Base-by-base conservation (phyloP, 30 jellyfish, hydroid and myxozoan species). In the Turritopsis dohrnii region DNA sequence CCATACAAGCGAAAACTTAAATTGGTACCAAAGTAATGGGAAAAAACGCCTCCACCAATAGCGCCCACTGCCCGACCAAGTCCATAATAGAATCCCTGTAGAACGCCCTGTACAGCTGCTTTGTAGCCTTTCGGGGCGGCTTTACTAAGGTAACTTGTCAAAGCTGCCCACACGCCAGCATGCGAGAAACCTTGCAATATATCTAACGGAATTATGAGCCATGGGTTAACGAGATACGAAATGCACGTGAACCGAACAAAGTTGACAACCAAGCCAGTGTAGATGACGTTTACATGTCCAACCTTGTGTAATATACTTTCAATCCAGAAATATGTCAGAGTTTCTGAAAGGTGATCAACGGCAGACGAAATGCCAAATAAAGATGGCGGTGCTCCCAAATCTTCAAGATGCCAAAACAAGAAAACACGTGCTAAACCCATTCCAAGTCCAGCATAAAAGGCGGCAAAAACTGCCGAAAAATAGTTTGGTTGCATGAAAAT, bases 1-100 rank as follows among this genome's bases (percentile, higher is more conserved):
- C 99, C 99, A 53, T 94, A 94, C 28, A 86, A 72, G 52, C 97
- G 87, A 75, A 94, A 94, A n/a, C 95, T 83, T 66, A 84, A 76
- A 65, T 94, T 96, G 19, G 99, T 94, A 18, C 99, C 96, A 18
- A 89, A 82, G n/a, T 89, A 85, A 76, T 94, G 99, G 22, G 96
- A 66, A 60, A 87, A 87, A 7, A 94, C 79, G 52, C 99, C 99
- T 18, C 99, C 99, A 9, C 97, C 96, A 31, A 94, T 94, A 66
- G 99, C 99, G 52, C 99, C 99, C 7, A 89, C 99, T 0, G 99
- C 99, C 54, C 99, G 69, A 20, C 99, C 99, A 5, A 94, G 93
- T 26, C 99, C 99, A 77, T 89, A 94, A 74, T 94, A 94, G 74
- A 94, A 94, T 1, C 99, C 99, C 84, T 94, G 99, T 54, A 94